Conservation (phyloP, 2,113 vertebrate species). For the Uria lomvia region DNA sequence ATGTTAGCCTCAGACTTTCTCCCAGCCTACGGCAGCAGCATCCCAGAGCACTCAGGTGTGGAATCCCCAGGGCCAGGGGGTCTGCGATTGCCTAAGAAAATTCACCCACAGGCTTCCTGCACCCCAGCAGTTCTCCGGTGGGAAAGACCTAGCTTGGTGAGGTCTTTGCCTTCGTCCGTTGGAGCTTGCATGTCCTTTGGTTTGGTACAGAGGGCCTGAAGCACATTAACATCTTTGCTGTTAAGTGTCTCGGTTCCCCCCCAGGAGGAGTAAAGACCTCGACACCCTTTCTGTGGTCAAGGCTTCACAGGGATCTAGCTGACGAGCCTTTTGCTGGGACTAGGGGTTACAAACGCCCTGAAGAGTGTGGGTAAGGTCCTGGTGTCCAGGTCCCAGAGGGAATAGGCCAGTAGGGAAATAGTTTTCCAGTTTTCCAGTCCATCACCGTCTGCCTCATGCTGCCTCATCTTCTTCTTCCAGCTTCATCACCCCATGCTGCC, state of each 20-base stretch:
- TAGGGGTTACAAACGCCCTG: background rate
- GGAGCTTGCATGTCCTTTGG: background rate
- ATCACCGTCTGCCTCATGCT: background rate
- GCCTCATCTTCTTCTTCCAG: background rate
- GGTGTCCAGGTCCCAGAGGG: background rate
- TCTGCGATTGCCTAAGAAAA: background rate
- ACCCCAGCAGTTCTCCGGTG: background rate
- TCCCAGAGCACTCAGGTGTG: background rate
- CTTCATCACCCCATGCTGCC: background rate
- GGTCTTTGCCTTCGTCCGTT: background rate
- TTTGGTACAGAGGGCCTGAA: background rate
- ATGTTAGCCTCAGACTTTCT: background rate
- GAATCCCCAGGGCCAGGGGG: background rate
- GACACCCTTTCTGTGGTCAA: background rate
- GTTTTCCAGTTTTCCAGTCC: background rate
- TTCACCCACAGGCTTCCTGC: background rate
- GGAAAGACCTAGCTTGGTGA: background rate
- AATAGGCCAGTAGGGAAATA: background rate
- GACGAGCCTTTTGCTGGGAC: background rate
- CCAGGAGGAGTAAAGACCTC: background rate
- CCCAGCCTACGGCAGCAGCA: background rate
- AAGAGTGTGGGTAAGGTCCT: background rate
- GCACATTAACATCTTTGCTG: background rate
- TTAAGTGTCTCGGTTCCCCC: fast-evolving
- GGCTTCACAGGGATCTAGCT: background rate